A percentile compares a stretch with the other conserved stretches of the same genome.
Conservation (phyloP, 2,113 vertebrate species). For the Montifringilla adamsi region DNA sequence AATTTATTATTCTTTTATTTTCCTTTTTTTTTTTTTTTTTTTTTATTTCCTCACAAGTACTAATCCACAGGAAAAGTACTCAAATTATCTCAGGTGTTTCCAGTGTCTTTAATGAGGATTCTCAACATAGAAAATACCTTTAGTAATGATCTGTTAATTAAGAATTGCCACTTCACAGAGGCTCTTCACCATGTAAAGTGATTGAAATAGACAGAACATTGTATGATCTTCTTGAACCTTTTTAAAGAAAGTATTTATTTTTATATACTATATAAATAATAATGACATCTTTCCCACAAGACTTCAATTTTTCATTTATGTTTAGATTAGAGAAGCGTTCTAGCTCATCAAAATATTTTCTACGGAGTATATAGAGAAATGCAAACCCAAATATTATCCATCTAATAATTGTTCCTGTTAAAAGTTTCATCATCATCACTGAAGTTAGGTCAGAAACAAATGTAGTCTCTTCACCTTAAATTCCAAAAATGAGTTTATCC, state of each 20-base stretch:
- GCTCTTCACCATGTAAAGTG: neutral
- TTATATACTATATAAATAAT: neutral
- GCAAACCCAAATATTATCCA: neutral
- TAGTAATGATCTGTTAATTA: neutral
- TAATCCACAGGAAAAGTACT: neutral
- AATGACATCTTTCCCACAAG: neutral
- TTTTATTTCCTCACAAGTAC: neutral
- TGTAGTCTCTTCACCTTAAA: neutral
- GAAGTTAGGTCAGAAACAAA: neutral
- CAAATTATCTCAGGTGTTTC: neutral
- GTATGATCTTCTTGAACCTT: neutral
- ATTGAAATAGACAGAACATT: neutral
- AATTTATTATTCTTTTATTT: neutral
- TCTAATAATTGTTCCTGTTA: neutral
- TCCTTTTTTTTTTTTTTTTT: neutral
- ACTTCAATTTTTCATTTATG: neutral
- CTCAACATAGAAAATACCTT: neutral
- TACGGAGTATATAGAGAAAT: neutral
- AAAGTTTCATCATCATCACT: neutral
- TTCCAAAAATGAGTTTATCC: neutral
- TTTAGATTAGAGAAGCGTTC: neutral
- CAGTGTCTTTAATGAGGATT: neutral
- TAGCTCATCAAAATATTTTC: neutral
- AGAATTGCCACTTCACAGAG: neutral
- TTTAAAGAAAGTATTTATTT: neutral